These are phyloP conservation scores for Sitobion miscanthi DNA, from an alignment of 1,140 invertebrate species.

Conservation along the genomic window DNA sequence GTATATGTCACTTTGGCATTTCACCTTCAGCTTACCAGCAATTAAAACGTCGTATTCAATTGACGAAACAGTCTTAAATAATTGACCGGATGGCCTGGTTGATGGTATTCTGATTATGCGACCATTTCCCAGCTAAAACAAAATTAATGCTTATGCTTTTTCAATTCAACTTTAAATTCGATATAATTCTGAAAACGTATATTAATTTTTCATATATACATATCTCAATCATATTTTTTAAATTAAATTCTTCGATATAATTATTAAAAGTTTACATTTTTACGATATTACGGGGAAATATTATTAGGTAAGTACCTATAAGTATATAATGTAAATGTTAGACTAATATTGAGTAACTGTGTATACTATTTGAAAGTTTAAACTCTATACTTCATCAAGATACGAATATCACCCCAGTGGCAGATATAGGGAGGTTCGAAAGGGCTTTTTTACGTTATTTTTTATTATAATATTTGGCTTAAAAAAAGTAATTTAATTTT, in stretches of 20 bases:
- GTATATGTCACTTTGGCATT: slow-evolving; percentile 70
- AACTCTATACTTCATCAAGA: not conserved
- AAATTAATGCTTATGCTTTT: not conserved
- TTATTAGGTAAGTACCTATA: not conserved
- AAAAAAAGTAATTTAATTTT: too few relatives aligned
- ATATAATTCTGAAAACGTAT: not conserved
- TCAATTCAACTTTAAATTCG: not conserved
- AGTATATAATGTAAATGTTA: not conserved
- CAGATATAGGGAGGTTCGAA: too few relatives aligned
- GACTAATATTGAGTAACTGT: not conserved
- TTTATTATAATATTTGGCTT: too few relatives aligned
- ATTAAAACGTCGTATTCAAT: slow-evolving; percentile 43
- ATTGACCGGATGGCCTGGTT: not conserved
- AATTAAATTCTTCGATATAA: too few relatives aligned
- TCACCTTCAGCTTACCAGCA: slow-evolving; percentile 66
- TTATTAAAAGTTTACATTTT: too few relatives aligned
- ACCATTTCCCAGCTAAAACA: slow-evolving; percentile 35
- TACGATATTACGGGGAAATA: too few relatives aligned
- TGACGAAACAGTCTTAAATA: slow-evolving; percentile 42
- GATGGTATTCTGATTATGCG: slow-evolving; percentile 12
- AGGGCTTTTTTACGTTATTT: too few relatives aligned
- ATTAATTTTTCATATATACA: not conserved
- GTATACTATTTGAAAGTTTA: not conserved
- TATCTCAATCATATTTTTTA: too few relatives aligned
- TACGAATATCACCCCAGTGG: too few relatives aligned